phyloP scores from a whole-genome alignment of 64 coral and sea anemone species.

The Stylophora pistillata region DNA sequence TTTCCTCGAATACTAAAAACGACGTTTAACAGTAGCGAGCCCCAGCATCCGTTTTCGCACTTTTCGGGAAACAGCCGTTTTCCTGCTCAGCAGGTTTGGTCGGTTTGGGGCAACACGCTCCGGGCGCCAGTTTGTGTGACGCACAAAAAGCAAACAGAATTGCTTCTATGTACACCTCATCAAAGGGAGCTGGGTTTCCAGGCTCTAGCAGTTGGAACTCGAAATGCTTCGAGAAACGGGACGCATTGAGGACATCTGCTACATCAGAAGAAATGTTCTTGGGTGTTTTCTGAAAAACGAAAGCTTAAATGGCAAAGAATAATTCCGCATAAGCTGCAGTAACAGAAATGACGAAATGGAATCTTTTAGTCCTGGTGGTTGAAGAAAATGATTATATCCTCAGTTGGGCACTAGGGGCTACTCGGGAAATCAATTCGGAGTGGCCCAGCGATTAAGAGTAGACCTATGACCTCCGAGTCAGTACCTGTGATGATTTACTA shows the following conservation, averaged over 20 bases:
- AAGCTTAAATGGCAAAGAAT: no score
- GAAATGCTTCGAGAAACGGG: conserved; percentile 64
- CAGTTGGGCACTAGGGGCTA: no score
- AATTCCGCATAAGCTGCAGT: no score
- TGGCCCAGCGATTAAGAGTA: no score
- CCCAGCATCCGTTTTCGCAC: neutral
- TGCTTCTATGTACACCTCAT: conserved; percentile 41
- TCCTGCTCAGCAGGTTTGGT: conserved; percentile 13
- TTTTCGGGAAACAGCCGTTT: neutral
- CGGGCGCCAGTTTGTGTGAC: conserved; percentile 1
- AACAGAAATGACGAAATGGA: neutral
- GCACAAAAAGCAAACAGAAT: conserved; percentile 54
- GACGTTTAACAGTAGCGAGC: neutral
- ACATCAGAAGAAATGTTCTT: conserved; percentile 55
- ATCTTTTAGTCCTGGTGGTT: neutral
- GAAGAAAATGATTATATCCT: neutral
- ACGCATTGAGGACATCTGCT: conserved; percentile 42
- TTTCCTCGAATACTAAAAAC: neutral
- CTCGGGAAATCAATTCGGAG: no score
- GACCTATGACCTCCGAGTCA: no score
- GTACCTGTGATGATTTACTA: no score
- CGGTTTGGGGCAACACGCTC: conserved; percentile 2
- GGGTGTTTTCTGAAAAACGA: conserved; percentile 30
- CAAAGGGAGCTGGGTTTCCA: conserved; percentile 13
- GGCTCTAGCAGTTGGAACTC: conserved; percentile 37